Conservation (phyloP, 2,113 vertebrate species). For the Callopanchax toddi region DNA sequence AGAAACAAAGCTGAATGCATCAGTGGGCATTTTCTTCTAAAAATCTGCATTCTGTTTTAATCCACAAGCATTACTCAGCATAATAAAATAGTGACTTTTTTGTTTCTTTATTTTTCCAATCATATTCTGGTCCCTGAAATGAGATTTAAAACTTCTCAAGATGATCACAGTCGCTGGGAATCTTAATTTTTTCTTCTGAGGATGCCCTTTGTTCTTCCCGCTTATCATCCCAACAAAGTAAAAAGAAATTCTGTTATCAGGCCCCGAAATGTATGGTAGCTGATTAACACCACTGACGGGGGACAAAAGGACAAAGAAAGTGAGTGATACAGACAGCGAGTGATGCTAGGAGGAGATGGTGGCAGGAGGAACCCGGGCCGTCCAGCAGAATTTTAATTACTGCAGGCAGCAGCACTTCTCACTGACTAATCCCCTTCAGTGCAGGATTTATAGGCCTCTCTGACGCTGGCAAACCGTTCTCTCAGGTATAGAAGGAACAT, state of each 20-base stretch:
- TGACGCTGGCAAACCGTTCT: constrained; percentile 74
- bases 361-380: constrained; percentile 59
- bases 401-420: constrained; percentile 69
- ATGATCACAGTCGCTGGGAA: constrained; percentile 20
- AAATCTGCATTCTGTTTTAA: too few relatives aligned
- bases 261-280: constrained; percentile 45
- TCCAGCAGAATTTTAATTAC: constrained; percentile 78
- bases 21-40: too few relatives aligned
- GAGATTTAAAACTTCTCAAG: constrained; percentile 25
- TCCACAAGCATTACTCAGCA: not conserved
- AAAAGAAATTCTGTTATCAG: constrained; percentile 36
- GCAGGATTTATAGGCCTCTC: constrained; percentile 74
- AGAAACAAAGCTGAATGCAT: too few relatives aligned
- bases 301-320: constrained; percentile 59
- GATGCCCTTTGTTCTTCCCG: constrained; percentile 30
- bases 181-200: constrained; percentile 31
- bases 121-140: constrained; percentile 25
- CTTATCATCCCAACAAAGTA: constrained; percentile 27
- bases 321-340: constrained; percentile 46
- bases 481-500: constrained; percentile 70
- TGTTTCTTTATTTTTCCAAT: constrained; percentile 17
- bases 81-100: not conserved
- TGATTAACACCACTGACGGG: constrained; percentile 55
- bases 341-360: constrained; percentile 60
- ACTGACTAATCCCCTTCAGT: constrained; percentile 72